A percentile compares a stretch with the other conserved stretches of the same genome.
phyloP scores from a whole-genome alignment of 2,888 invertebrate genomes.

The Morinoia aosen region DNA sequence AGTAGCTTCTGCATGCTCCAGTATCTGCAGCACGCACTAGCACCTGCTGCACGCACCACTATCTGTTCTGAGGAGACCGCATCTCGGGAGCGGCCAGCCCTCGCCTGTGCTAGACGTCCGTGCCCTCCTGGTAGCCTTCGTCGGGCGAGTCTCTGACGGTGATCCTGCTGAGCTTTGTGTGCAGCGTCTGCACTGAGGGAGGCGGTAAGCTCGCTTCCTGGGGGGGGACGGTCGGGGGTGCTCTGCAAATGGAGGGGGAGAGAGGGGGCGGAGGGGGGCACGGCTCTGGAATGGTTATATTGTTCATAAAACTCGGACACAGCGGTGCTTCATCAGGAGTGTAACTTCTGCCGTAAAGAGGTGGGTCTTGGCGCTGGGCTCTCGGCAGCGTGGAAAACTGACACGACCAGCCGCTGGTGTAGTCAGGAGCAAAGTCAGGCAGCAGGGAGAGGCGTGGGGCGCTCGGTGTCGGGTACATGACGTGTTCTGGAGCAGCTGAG shows the following conservation, averaged over 20 bases:
- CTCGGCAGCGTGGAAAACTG: slow-evolving; percentile 78
- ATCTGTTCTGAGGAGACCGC: neutral
- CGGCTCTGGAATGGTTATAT: slow-evolving; percentile 37
- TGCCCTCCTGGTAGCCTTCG: slow-evolving; percentile 91
- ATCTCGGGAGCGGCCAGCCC: neutral
- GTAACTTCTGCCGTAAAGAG: slow-evolving; percentile 76
- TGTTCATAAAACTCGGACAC: slow-evolving; percentile 44
- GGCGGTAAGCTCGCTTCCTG: slow-evolving; percentile 35
- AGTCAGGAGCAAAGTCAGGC: slow-evolving; percentile 65
- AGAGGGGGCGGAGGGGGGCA: slow-evolving; percentile 37
- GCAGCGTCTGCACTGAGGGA: slow-evolving; percentile 57
- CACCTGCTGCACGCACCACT: neutral
- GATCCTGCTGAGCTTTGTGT: slow-evolving; percentile 62
- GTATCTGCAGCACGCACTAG: no score
- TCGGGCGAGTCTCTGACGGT: slow-evolving; percentile 84
- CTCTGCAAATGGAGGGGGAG: neutral
- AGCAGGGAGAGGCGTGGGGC: slow-evolving; percentile 58
- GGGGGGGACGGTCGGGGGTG: neutral
- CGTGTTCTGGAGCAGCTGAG: slow-evolving; percentile 65
- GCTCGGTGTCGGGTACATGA: slow-evolving; percentile 60
- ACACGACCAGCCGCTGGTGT: slow-evolving; percentile 55
- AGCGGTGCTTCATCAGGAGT: slow-evolving; percentile 45
- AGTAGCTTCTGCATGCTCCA: no score
- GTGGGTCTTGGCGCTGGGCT: slow-evolving; percentile 88
- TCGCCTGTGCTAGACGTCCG: slow-evolving; percentile 59